Base-by-base conservation (phyloP, 2,113 vertebrate genomes). In the Syngnathus floridae region DNA sequence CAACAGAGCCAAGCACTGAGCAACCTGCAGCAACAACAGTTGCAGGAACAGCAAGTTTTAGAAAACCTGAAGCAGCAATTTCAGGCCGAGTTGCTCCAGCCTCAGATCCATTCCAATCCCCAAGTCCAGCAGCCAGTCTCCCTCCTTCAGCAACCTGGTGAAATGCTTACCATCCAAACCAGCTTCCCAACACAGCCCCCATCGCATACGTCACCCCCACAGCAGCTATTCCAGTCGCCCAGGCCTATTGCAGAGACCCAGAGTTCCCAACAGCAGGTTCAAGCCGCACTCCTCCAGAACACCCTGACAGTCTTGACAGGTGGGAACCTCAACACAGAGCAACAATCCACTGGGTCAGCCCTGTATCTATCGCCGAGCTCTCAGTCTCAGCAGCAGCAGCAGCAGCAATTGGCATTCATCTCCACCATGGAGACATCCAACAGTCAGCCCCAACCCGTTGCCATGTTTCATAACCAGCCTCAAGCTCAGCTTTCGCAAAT, bases 81-180 rank as follows among this genome's bases (percentile, higher is more conserved):
- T 36, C 87, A 91, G 55, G 87, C 87, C 0, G 90, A 99, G 41
- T 55, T 99, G 51, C 93, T 95, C 70, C 94, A 95, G 66, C 93
- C 95, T 7, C 90, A 90, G 72, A 94, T 97, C 75, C 95, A 85
- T 74, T 67, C 85, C 9, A 63, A 83, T 14, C 35, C 86, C 13
- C 88, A 88, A 48, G 72, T 82, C 4, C 83, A 85, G 77, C 89
- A 88, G 69, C 94, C 94, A 14, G 90, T 91, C 10, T 90, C 90
- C 11, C 90, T 98, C 43, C 94, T 96, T 77, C 96, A 95, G 68
- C 95, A 95, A 52, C 75, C 93, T 0, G 93, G 91, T 60, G 94
- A 97, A 56, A 93, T 98, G 37, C 92, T 98, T 66, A 93, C 94
- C 4, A 94, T 98, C 76, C 95, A 96, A 81, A 92, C 90, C 54